Conservation (phyloP, 1,140 invertebrate genomes). For the Eurosta solidaginis region DNA sequence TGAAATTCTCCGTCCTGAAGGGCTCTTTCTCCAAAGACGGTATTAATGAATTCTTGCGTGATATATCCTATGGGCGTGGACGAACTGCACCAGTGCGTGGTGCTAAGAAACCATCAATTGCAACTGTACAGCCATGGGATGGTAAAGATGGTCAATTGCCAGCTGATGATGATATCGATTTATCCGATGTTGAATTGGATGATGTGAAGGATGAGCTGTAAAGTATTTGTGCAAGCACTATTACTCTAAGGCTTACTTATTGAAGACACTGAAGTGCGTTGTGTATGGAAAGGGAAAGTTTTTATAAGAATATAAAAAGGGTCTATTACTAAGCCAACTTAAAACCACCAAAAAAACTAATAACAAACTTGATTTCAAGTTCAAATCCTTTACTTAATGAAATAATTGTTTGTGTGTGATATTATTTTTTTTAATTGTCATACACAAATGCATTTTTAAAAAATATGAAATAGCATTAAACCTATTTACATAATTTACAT, state of each 20-base stretch:
- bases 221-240: slow-evolving; percentile 43
- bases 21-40: slow-evolving; percentile 95
- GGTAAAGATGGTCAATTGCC: slow-evolving; percentile 93
- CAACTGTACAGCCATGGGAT: slow-evolving; percentile 84
- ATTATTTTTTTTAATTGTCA: slow-evolving; percentile 15
- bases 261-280: too few species aligned
- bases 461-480: slow-evolving; percentile 16
- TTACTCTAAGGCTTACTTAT: neutral
- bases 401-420: neutral
- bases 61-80: slow-evolving; percentile 93
- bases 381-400: neutral
- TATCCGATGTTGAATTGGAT: slow-evolving; percentile 88
- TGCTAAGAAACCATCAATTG: slow-evolving; percentile 79
- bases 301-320: neutral
- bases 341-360: slow-evolving; percentile 13
- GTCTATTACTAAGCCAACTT: neutral
- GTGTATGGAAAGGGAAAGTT: neutral
- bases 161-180: slow-evolving; percentile 89
- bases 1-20: slow-evolving; percentile 92
- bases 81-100: slow-evolving; percentile 89
- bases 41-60: slow-evolving; percentile 93
- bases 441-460: neutral
- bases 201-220: slow-evolving; percentile 83
- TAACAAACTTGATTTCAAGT: neutral
- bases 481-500: neutral